Evolutionary conservation across 2,113 vertebrate genomes (phyloP), one percentile per base, ranked within the genome.

Genomic region (Halichoerus grypus): DNA sequence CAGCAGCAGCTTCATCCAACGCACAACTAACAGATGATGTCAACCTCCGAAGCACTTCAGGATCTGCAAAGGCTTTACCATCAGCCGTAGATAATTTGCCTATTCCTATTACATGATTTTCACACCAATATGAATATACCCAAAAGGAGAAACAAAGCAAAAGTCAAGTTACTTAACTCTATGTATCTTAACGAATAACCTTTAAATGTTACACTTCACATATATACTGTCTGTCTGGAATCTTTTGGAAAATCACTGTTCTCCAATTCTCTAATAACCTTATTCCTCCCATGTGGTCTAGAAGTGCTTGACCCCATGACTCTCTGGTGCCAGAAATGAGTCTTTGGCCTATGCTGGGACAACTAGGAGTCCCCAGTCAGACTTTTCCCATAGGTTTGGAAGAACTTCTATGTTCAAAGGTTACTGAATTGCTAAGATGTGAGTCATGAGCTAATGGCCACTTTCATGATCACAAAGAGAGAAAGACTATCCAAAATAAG

Each of bases 1-100:
- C 99, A 88, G 99, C 99, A 24, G 99, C 99, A 72, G 99, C 99
- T 99, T 99, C 99, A 97, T 99, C 99, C 99, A 99, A 99, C 74
- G 99, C 99, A 92, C 99, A 99, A 97, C 99, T 99, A 98, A 99
- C 99, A 39, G 99, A 99, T 3, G 99, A 99, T 1, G 99, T 99
- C 98, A 99, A 98, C 88, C 99, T 99, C 96, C 99, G 99, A 33
- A 99, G 99, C 98, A 99, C 99, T 98, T 99, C 99, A 1, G 99
- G 99, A 98, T 99, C 99, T 98, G 99, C 99, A 98, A 99, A 99
- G 97, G 99, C 99, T 99, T 99, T 99, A 97, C 99, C 99, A 98
- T 99, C 99, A 95, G 99, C 99, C 74, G 99, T 99, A 96, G 99
- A 99, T 98, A 99, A 99, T 99, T 99, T 99, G 99, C 99, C 99